Percentiles rank a stretch among this genome's conserved stretches.
Evolutionary conservation across 2,113 vertebrate species (phyloP).

Genomic region (Petrocephalus zakoni): DNA sequence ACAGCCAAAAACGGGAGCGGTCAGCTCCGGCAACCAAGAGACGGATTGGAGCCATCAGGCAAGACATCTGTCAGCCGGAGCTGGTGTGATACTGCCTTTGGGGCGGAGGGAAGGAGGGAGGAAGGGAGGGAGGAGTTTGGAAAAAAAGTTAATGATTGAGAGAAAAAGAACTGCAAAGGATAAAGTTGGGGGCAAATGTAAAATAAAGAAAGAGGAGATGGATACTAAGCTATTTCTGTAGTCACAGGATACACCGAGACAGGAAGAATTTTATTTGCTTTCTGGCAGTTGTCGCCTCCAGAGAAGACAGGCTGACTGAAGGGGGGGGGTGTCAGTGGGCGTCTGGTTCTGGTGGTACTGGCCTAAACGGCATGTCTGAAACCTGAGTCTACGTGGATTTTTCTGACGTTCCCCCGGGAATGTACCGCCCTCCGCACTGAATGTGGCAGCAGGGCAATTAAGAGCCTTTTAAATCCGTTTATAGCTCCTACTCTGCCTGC

Average conservation of each 20-base stretch:
- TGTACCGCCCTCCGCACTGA: neutral
- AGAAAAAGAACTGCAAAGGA: neutral
- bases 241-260: neutral
- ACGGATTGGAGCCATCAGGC: neutral
- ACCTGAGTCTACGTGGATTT: neutral
- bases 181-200: neutral
- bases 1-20: neutral
- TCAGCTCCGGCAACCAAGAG: neutral
- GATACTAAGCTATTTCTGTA: neutral
- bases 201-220: neutral
- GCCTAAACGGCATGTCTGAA: neutral
- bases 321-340: neutral
- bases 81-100: constrained; percentile 53
- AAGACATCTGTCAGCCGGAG: constrained; percentile 17
- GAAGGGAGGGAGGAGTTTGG: neutral
- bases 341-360: neutral
- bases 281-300: neutral
- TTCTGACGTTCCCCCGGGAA: neutral
- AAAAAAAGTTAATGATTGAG: constrained; percentile 19
- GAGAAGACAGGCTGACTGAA: neutral
- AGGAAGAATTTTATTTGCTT: neutral
- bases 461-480: neutral
- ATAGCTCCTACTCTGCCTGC: neutral
- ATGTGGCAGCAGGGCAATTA: neutral
- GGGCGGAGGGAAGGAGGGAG: constrained; percentile 26